Percentiles rank a stretch among this genome's conserved stretches.
Conservation (phyloP, 1,140 invertebrate genomes). For the Magallana ariakensis region DNA sequence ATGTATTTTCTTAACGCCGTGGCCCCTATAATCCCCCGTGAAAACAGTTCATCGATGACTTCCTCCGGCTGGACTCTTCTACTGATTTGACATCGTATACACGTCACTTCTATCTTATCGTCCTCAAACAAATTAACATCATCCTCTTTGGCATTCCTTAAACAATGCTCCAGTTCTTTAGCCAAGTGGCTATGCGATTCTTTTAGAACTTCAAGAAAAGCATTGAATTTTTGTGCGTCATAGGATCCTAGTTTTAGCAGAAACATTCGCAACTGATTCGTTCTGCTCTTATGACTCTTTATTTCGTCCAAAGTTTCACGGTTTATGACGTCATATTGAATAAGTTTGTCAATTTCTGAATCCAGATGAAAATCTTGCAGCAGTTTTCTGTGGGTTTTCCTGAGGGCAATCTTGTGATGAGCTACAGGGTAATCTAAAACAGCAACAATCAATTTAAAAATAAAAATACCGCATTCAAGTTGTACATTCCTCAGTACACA, state of each 20-base stretch:
- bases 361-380: conserved; percentile 3
- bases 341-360: conserved; percentile 12
- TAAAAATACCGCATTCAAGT: too few species aligned
- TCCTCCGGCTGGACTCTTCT: neutral
- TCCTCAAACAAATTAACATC: neutral
- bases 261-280: neutral
- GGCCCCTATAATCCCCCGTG: neutral
- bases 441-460: neutral
- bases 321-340: neutral
- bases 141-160: neutral
- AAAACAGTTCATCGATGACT: conserved; percentile 4
- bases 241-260: neutral
- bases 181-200: neutral
- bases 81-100: neutral
- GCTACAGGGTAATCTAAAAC: neutral
- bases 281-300: neutral
- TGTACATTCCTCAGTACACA: too few species aligned
- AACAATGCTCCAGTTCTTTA: neutral
- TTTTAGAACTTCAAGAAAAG: conserved; percentile 2
- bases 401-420: neutral
- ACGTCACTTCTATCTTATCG: neutral
- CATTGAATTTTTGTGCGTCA: neutral
- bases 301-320: conserved; percentile 10
- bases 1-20: conserved; percentile 11
- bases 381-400: neutral